Conservation (phyloP, 2,888 invertebrate genomes). For the Conops quadrifasciatus region DNA sequence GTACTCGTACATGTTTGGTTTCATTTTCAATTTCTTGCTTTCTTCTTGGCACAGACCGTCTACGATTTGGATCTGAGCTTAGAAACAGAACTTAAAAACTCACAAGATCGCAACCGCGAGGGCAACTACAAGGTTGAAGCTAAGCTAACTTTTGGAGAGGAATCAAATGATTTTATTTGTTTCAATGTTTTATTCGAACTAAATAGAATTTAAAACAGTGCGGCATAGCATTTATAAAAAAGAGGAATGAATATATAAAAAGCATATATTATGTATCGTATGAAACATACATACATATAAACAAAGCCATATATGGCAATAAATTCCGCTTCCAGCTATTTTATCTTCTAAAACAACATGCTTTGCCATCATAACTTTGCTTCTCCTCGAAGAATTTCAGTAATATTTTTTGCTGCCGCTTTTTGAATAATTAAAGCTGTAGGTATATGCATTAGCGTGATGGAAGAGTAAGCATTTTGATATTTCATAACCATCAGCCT, state of each 20-base stretch:
- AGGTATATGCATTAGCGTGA: too few species aligned
- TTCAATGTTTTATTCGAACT: neutral
- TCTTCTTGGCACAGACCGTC: neutral
- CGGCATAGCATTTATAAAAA: neutral
- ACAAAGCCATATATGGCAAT: too few species aligned
- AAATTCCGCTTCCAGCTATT: too few species aligned
- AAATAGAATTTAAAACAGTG: neutral
- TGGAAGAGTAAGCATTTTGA: too few species aligned
- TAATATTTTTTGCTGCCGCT: too few species aligned
- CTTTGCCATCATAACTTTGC: too few species aligned
- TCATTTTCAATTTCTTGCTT: neutral
- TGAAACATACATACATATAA: too few species aligned
- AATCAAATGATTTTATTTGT: conserved; percentile 5
- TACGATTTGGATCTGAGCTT: neutral
- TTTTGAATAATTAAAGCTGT: too few species aligned
- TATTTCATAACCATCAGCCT: too few species aligned
- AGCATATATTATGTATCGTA: too few species aligned
- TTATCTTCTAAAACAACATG: too few species aligned
- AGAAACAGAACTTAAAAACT: neutral
- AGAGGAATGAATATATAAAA: neutral
- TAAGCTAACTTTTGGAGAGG: neutral
- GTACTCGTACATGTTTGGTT: neutral
- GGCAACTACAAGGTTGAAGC: conserved; percentile 1
- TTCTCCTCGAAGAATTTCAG: too few species aligned
- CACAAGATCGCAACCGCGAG: neutral